Evolutionary conservation across 2,888 invertebrate genomes (phyloP), one percentile per base, ranked within the genome.

Genomic region (Pyrgus malvae): DNA sequence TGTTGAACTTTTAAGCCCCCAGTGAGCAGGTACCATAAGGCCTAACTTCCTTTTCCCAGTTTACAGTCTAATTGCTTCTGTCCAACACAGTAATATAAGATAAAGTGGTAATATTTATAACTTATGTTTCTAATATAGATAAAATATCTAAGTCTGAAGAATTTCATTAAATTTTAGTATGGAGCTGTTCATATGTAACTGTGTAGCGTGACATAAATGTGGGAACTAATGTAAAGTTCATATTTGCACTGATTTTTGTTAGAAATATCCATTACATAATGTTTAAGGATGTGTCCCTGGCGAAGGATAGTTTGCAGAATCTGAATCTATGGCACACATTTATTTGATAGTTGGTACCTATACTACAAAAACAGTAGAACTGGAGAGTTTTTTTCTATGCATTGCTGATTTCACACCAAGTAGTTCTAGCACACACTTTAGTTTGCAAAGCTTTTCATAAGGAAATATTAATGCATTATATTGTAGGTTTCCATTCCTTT

Each of bases 61-160:
- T 50, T 2, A 27, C 31, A 44, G 14, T 33, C 31, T 42, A 35
- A 50, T 8, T 31, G 35, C 50, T 35, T 50, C 49, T 50, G 42
- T 50, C 50, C 50, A 50, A 42, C 41, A 44, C 49, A 41, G 40
- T 49, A 31, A 6, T 16, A 2, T 50, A 37, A 27, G 27, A 25
- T 27, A 25, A 42, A 31, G n/a, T 49, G 40, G 12, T 42, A 50
- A 31, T 23, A 23, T 16, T 37, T 5, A 19, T 19, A 37, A 6
- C 17, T 17, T 17, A 27, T 23, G 23, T 50, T 35, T 42, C 42
- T n/a, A 2, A 48, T 40, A 23, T 40, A 11, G 16, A 25, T 21
- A 35, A 35, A 33, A 35, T 50, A 42, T 35, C 6, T 50, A 42
- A 50, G 50, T 42, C 50, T 42, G 50, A 50, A 25, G 33, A 17